Evolutionary conservation across 2,113 vertebrate species (phyloP), one percentile per base, ranked within the genome.

Genomic region (Sciurus niger): DNA sequence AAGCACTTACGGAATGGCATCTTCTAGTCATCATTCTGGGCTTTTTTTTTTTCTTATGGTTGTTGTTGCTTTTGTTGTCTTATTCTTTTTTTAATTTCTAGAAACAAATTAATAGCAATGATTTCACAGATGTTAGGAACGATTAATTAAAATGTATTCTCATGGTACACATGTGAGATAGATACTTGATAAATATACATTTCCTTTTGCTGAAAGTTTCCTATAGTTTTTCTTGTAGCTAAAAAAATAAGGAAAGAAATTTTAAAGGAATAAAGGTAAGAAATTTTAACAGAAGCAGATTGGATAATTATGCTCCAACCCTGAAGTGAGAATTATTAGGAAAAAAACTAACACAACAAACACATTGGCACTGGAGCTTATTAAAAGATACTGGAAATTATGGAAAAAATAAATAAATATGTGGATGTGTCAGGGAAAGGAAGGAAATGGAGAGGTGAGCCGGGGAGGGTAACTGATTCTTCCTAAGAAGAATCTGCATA

Each of bases 121-220:
- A 55, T 82, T 46, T 82, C 11, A 67, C 6, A 73, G 73, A 84
- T 72, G 79, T 63, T 95, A 37, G 37, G 20, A 9, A 48, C 22
- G 43, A 82, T 87, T 90, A 68, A 68, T 77, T 85, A 92, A 92
- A 82, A 46, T 82, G 34, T 20, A 67, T 46, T 14, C 18, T 55
- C 53, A 65, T 40, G 25, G n/a, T 55, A 53, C 22, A 24, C 17
- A 55, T 43, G 10, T 53, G 32, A 40, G 40, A 67, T 48, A 60
- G 8, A 7, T 34, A 8, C 14, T 85, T 32, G n/a, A 30, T 80
- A 55, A 40, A 87, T 73, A 30, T 65, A 14, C 55, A 30, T 32
- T 92, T 34, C 32, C 13, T 46, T 65, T 87, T 92, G 55, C 51
- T 74, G 24, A 74, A 65, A 22, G 55, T 80, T 53, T 87, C 34